A percentile compares a stretch with the other conserved stretches of the same genome.
Conservation (phyloP, 2,797 vertebrate genomes). For the Percopsis omiscomaycus region DNA sequence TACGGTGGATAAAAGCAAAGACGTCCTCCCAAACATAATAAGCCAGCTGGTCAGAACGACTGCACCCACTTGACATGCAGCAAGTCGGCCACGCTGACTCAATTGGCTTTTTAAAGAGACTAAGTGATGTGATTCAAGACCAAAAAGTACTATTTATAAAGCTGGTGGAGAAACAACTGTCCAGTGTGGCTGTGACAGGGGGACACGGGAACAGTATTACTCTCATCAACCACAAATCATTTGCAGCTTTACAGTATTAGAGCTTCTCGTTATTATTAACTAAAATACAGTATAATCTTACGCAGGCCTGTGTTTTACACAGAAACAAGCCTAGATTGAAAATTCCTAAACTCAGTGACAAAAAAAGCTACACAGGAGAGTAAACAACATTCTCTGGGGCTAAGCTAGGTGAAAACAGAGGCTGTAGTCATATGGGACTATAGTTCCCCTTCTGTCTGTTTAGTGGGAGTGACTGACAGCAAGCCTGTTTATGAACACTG, state of each 20-base stretch:
- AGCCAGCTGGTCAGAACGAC: constrained; percentile 58
- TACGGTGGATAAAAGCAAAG: constrained; percentile 57
- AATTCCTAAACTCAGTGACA: not conserved
- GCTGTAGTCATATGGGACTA: constrained; percentile 1
- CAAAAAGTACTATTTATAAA: constrained; percentile 66
- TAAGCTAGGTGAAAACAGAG: constrained; percentile 27
- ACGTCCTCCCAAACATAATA: constrained; percentile 69
- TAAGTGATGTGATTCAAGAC: constrained; percentile 52
- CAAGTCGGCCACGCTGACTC: constrained; percentile 53
- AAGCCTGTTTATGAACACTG: constrained; percentile 31
- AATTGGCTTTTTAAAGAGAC: constrained; percentile 62
- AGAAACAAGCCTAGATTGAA: not conserved
- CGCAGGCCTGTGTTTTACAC: not conserved
- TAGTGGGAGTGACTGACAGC: constrained; percentile 45
- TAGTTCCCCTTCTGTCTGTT: constrained; percentile 25
- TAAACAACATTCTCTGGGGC: constrained; percentile 9
- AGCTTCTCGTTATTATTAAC: not conserved
- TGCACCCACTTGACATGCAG: constrained; percentile 60
- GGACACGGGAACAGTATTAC: constrained; percentile 21
- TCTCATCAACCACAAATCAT: constrained; percentile 48
- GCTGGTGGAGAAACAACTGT: constrained; percentile 43
- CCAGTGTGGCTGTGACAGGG: constrained; percentile 36
- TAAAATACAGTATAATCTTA: not conserved
- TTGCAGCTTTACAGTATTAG: constrained; percentile 26
- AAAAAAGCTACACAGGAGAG: constrained; percentile 18